Evolutionary conservation across 2,888 invertebrate species (phyloP).

Genomic region (Xestia xanthographa): DNA sequence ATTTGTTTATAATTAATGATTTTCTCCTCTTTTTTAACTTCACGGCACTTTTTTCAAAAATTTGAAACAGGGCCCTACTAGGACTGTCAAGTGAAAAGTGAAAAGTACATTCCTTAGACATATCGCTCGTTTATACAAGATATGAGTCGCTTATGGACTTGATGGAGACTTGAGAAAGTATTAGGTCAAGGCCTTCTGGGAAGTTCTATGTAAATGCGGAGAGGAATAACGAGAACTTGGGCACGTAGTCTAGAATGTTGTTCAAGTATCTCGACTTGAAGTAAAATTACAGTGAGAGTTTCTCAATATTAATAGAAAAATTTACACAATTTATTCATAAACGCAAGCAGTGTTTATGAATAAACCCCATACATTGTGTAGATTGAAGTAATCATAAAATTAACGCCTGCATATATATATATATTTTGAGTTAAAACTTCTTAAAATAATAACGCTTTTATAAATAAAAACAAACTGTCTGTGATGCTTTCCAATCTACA

Average conservation of each 20-base stretch:
- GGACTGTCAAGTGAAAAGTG: constrained; percentile 19
- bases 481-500: background rate
- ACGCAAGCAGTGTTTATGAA: too few species aligned
- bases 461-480: background rate
- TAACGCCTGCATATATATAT: too few species aligned
- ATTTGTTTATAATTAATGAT: too few species aligned
- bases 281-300: background rate
- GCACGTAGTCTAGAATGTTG: background rate
- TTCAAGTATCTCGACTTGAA: background rate
- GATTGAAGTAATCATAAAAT: too few species aligned
- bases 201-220: constrained; percentile 19
- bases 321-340: background rate
- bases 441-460: background rate
- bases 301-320: background rate
- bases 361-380: too few species aligned
- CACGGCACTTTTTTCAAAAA: background rate
- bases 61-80: too few species aligned
- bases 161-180: constrained; percentile 15
- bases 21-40: background rate
- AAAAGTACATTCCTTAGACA: constrained; percentile 46
- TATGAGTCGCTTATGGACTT: constrained; percentile 32
- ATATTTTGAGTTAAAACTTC: too few species aligned
- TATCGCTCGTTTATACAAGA: constrained; percentile 38
- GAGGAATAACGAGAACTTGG: background rate
- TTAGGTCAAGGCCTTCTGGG: constrained; percentile 26